Evolutionary conservation across 2,888 invertebrate genomes (phyloP).

Genomic region (Amphipoea oculea): DNA sequence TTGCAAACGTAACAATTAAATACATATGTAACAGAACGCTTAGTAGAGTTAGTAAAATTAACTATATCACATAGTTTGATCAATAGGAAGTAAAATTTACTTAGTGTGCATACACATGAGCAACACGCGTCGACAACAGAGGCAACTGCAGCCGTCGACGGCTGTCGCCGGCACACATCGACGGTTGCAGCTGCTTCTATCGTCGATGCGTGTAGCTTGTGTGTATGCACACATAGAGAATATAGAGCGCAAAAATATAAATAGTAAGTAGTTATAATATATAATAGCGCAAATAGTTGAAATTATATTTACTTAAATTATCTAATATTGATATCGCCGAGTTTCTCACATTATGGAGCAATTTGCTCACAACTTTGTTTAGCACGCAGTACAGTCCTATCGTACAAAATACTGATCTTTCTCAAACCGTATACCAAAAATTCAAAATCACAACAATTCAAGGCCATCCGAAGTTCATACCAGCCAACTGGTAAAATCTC

Average conservation of each 20-base stretch:
- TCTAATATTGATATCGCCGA: conserved; percentile 6
- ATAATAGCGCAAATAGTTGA: conserved; percentile 6
- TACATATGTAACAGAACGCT: conserved; percentile 15
- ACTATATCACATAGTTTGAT: conserved; percentile 15
- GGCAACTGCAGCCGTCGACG: too few species aligned
- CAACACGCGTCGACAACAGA: background rate
- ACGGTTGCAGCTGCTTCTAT: background rate
- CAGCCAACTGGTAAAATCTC: conserved; percentile 96
- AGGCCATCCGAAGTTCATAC: conserved; percentile 96
- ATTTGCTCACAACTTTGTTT: conserved; percentile 7
- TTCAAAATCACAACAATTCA: conserved; percentile 67
- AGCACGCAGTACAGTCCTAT: background rate
- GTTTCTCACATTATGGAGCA: background rate
- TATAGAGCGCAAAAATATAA: conserved; percentile 3
- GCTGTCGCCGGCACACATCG: too few species aligned
- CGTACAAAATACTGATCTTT: conserved; percentile 26
- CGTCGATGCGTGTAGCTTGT: background rate
- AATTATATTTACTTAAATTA: conserved; percentile 26
- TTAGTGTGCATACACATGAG: background rate
- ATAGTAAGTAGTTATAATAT: conserved; percentile 4
- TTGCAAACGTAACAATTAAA: conserved; percentile 33
- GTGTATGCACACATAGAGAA: background rate
- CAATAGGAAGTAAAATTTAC: background rate
- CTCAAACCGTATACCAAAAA: conserved; percentile 46
- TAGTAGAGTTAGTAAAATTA: conserved; percentile 4